Conservation (phyloP, 2,888 invertebrate species). For the Rosalia funebris region DNA sequence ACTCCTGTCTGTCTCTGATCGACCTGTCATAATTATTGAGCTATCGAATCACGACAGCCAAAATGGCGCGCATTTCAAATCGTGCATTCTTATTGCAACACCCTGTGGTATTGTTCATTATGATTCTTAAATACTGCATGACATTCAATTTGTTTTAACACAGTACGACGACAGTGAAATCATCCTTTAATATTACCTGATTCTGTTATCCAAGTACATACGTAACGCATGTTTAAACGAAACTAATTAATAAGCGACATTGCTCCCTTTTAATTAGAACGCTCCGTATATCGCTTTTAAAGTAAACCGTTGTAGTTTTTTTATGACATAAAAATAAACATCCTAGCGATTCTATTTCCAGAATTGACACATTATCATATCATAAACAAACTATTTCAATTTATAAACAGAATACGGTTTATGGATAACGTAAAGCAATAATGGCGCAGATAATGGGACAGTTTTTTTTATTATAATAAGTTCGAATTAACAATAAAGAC, state of each 20-base stretch:
- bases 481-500: conserved; percentile 40
- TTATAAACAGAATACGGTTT: conserved; percentile 32
- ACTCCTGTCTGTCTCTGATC: too few species aligned
- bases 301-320: conserved; percentile 3
- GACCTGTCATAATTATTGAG: too few species aligned
- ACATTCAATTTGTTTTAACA: too few species aligned
- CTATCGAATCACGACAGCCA: too few species aligned
- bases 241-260: too few species aligned
- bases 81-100: too few species aligned
- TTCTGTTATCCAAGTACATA: background rate
- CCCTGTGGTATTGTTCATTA: too few species aligned
- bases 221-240: background rate
- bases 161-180: too few species aligned
- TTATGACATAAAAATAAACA: conserved; percentile 14
- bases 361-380: conserved; percentile 28
- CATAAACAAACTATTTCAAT: conserved; percentile 27
- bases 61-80: too few species aligned
- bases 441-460: conserved; percentile 31
- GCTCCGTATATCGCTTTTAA: background rate
- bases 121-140: too few species aligned
- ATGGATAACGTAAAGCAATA: conserved; percentile 29
- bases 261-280: background rate
- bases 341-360: conserved; percentile 24
- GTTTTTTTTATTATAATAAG: conserved; percentile 35
- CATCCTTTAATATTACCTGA: too few species aligned